Evolutionary conservation across 2,113 vertebrate genomes (phyloP), one percentile per base, ranked within the genome.

Genomic region (Cinclus mexicanus): DNA sequence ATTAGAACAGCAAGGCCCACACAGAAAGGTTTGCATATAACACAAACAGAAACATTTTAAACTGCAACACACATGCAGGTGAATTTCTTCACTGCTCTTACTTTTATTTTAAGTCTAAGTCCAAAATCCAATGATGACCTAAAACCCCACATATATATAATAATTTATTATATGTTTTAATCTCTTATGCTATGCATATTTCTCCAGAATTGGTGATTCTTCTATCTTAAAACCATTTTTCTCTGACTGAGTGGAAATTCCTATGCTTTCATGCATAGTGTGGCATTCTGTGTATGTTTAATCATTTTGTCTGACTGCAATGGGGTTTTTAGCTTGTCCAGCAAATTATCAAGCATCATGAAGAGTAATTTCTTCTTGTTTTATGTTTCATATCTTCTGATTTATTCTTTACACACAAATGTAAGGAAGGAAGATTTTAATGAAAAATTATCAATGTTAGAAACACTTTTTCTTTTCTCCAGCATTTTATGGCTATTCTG

Each of bases 31-130:
- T 33, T n/a, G 10, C 6, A 33, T 10, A 26, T 7, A 31, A 22
- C 20, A 41, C 8, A 76, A 77, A 37, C 10, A 47, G 14, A 47
- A 87, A n/a, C 14, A 41, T 46, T 89, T 71, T 29, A 50, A 69
- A 24, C 35, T 9, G 13, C 25, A 63, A 17, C 15, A 50, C 2
- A 41, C 1, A 11, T 29, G 11, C 1, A 3, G 3, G 7, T 24
- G 6, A 8, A 23, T 28, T 82, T 87, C 17, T 79, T 31, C 2
- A 11, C 2, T 9, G 6, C 69, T 77, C 18, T 46, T 70, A 19
- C 21, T 75, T 7, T 4, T 79, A 24, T 33, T 81, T 89, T 71
- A 82, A 74, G 70, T 31, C 5, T 50, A 37, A 84, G 70, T 44
- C 42, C 10, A 71, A 91, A 81, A 55, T 59, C 13, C 21, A 82